Evolutionary conservation across 2,113 vertebrate genomes (phyloP), one percentile per base, ranked within the genome.

Genomic region (Rhinichthys klamathensis): DNA sequence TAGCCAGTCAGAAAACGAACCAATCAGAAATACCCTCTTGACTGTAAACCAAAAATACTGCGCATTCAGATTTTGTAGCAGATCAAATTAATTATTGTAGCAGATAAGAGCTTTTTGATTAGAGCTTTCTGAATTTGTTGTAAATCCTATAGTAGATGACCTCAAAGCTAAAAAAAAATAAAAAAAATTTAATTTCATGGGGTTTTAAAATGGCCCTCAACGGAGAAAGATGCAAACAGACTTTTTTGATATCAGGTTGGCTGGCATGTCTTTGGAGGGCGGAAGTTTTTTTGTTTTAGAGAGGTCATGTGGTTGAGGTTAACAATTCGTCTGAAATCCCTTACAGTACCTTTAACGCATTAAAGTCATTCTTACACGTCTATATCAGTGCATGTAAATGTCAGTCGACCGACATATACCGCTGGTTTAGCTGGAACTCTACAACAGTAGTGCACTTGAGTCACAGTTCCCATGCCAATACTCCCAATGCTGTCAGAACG

Each of bases 401-500:
- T 74, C 72, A 74, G 72, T 49, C 41, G 16, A 49, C 70, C n/a
- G 13, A 25, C 23, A 25, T 46, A 46, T 46, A 46, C 38, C 15
- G 9, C n/a, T 63, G n/a, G 63, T 46, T 46, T 63, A 21, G 15
- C 58, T 80, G 3, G 1, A 44, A 63, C 58, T 27, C 38, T 46
- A 63, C 38, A 65, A 38, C 78, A 6, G 38, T 41, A 65, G 38
- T 46, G n/a, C 58, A 18, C 78, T 46, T 46, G 38, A 80, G 38
- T 80, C 38, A 61, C 78, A 46, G n/a, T 65, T 65, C 58, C 54
- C 76, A 56, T 78, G 54, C 35, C 32, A 60, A n/a, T 44, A 61
- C 56, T 79, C 35, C 58, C 78, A 46, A 5, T 80, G 58, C 58
- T 65, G 78, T 80, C 78, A 80, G 58, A 80, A 44, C 2, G 15